phyloP scores from a whole-genome alignment of 2,113 vertebrate species.

The Elachura formosa region DNA sequence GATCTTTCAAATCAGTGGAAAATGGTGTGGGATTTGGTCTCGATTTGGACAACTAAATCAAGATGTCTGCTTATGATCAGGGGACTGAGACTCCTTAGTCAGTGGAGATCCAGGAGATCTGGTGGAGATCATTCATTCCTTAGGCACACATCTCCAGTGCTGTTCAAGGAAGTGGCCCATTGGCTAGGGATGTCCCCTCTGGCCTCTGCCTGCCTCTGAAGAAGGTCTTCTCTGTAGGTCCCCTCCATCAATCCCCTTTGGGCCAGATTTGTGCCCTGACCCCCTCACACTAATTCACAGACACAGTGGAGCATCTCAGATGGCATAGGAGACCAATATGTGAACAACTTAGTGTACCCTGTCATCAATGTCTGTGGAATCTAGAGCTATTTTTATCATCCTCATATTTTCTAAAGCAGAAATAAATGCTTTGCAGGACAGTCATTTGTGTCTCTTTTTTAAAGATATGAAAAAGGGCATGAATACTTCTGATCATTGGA shows the following conservation, averaged over 20 bases:
- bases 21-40: not conserved
- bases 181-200: not conserved
- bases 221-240: not conserved
- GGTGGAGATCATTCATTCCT: not conserved
- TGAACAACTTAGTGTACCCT: not conserved
- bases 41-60: not conserved
- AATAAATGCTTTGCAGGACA: not conserved
- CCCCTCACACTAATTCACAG: not conserved
- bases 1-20: not conserved
- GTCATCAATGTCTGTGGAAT: not conserved
- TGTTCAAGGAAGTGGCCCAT: not conserved
- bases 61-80: not conserved
- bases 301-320: not conserved
- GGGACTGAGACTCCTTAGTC: not conserved
- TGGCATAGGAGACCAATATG: not conserved
- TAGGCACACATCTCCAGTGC: not conserved
- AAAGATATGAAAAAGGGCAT: not conserved
- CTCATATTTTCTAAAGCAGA: not conserved
- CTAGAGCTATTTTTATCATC: not conserved
- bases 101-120: not conserved
- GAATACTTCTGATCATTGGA: not conserved
- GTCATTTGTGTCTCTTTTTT: not conserved
- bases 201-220: not conserved
- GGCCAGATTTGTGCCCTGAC: not conserved
- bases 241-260: not conserved